Conservation (phyloP, 2,113 vertebrate genomes). For the Carlito syrichta region DNA sequence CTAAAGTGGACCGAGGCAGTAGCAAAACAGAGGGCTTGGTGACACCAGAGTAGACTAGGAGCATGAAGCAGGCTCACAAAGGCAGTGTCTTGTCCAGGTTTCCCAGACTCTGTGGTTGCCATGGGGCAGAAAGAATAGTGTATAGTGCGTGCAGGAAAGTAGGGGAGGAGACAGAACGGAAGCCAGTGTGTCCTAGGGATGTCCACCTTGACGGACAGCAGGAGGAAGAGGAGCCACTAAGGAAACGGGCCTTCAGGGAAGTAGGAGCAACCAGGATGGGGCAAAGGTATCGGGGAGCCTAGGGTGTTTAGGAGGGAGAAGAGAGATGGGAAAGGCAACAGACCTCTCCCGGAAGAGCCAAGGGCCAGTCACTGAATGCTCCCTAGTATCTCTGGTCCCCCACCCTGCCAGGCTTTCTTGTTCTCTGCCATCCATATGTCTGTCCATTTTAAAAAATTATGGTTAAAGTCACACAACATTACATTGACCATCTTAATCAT, state of each 20-base stretch:
- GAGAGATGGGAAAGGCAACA: fast-evolving
- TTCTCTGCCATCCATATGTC: fast-evolving
- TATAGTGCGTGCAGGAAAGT: too few relatives aligned
- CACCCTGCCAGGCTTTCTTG: not conserved
- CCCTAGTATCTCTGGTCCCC: not conserved
- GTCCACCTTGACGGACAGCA: not conserved
- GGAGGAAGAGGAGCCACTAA: not conserved
- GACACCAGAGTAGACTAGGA: not conserved
- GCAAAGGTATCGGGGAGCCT: not conserved
- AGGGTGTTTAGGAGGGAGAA: not conserved
- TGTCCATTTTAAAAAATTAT: not conserved
- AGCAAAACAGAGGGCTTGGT: not conserved
- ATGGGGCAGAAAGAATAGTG: not conserved
- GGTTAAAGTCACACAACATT: not conserved
- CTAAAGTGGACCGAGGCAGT: not conserved
- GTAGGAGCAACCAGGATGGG: not conserved
- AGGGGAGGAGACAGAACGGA: not conserved
- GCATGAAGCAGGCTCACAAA: not conserved
- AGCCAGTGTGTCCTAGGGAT: not conserved
- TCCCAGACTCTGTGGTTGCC: not conserved
- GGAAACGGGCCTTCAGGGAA: not conserved
- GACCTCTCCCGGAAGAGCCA: not conserved
- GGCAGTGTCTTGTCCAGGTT: too few relatives aligned
- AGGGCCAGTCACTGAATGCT: not conserved
- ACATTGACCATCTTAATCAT: too few relatives aligned